Base-by-base conservation (phyloP, 2,113 vertebrate genomes). In the Ceyx margarethae region DNA sequence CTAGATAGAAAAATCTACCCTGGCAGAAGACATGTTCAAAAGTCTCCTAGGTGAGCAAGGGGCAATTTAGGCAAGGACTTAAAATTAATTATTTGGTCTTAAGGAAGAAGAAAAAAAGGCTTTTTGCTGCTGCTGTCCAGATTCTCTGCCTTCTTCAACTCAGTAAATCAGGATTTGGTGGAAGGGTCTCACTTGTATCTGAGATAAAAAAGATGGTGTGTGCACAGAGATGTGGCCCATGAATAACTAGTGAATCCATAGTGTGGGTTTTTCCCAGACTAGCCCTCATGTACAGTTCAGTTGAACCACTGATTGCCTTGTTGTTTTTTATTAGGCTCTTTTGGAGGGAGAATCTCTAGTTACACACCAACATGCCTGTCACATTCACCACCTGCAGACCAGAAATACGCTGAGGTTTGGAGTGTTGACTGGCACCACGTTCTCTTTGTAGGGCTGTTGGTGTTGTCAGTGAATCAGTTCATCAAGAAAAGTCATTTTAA, bases 301-400 rank as follows among this genome's bases (percentile, higher is more conserved):
- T 79, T 95, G 60, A 95, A 92, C 94, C 97, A 95, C 95, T 60
- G 67, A 94, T 93, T 94, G 95, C 96, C 94, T 97, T 95, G 67
- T 84, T 96, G 37, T 92, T 73, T 62, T 91, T 74, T 89, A 89
- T 79, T 91, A 72, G 89, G 64, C 68, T 93, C 56, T 89, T 95
- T 46, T 31, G 85, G 91, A 93, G 84, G 91, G 90, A 81, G 64
- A 66, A 61, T 84, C 76, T 64, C 72, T 48, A 60, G 75, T 91
- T 84, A 12, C 72, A 82, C 95, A 64, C 85, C 90, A 95, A 22
- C 90, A 80, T 50, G 67, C 84, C 82, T 91, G 25, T 20, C 48
- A 7, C 61, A 7, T 40, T 28, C 67, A n/a, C 62, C 31, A 20
- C 57, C 75, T 60, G 77, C 75, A 93, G 88, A 53, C 81, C 33